These are phyloP conservation scores for Subacronicta megacephala DNA, from an alignment of 2,888 invertebrate genomes.

Conservation along the genomic window DNA sequence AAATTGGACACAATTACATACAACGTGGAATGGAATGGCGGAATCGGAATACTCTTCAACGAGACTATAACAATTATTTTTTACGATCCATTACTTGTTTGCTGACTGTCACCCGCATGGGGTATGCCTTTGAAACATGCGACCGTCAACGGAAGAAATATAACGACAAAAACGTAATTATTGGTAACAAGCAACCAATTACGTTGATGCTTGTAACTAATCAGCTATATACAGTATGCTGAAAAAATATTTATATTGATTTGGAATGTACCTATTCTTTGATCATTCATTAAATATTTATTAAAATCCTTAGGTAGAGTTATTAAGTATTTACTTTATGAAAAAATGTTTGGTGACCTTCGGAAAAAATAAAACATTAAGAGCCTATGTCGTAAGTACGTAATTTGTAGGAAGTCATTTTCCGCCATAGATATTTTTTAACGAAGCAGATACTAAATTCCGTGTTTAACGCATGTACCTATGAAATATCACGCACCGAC, in stretches of 20 bases:
- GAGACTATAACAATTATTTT: conserved; percentile 62
- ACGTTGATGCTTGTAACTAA: not conserved
- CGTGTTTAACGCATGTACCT: conserved; percentile 13
- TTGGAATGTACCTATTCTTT: too few species aligned
- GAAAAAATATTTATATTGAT: not conserved
- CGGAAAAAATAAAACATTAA: too few species aligned
- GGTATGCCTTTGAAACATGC: conserved; percentile 18
- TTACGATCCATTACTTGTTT: conserved; percentile 56
- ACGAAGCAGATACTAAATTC: conserved; percentile 1
- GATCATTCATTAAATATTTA: too few species aligned
- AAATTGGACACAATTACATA: conserved; percentile 53
- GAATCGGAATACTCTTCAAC: conserved; percentile 45
- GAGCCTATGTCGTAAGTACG: not conserved
- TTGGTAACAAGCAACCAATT: not conserved
- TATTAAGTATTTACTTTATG: too few species aligned
- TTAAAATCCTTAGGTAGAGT: too few species aligned
- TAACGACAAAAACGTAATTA: not conserved
- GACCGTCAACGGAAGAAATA: conserved; percentile 10
- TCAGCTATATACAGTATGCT: not conserved
- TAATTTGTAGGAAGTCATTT: not conserved
- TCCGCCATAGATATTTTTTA: too few species aligned
- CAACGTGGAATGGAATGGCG: conserved; percentile 50
- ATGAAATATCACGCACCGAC: conserved; percentile 30
- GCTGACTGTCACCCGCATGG: conserved; percentile 15
- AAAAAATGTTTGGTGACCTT: too few species aligned